Conservation (phyloP, 2,797 vertebrate species). For the Remorina albescens region DNA sequence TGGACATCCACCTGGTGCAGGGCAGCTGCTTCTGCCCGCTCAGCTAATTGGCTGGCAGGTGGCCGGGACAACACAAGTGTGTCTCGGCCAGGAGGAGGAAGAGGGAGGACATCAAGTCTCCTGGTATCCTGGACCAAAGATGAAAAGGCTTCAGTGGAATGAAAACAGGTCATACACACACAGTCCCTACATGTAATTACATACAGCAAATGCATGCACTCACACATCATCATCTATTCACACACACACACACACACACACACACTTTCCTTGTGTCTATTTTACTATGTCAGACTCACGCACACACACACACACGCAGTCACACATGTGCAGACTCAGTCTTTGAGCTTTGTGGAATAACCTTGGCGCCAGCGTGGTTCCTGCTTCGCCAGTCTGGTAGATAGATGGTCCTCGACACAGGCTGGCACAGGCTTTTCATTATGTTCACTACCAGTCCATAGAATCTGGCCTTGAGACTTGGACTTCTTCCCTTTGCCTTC, state of each 20-base stretch:
- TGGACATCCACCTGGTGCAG: constrained; percentile 78
- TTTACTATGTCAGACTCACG: constrained; percentile 26
- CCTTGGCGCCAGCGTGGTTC: constrained; percentile 80
- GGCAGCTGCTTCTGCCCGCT: constrained; percentile 80
- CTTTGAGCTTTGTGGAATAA: constrained; percentile 73
- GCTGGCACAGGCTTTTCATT: constrained; percentile 74
- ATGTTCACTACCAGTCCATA: constrained; percentile 63
- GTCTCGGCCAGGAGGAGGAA: constrained; percentile 62
- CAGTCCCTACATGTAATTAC: constrained; percentile 8
- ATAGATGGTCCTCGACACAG: constrained; percentile 72
- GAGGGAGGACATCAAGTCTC: constrained; percentile 70
- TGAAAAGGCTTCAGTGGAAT: constrained; percentile 73
- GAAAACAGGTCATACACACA: constrained; percentile 48
- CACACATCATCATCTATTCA: constrained; percentile 22
- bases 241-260: not conserved
- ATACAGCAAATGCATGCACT: not conserved
- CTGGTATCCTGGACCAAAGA: constrained; percentile 70
- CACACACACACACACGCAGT: constrained; percentile 29
- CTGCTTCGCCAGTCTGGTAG: constrained; percentile 75
- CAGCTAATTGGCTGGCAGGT: constrained; percentile 84
- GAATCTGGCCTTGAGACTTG: constrained; percentile 53
- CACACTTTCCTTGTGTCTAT: not conserved
- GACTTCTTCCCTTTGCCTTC: constrained; percentile 51
- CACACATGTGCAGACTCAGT: constrained; percentile 20
- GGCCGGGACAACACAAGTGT: constrained; percentile 63